Evolutionary conservation across 2,797 vertebrate species (phyloP).

Genomic region (Phataginus tricuspis): DNA sequence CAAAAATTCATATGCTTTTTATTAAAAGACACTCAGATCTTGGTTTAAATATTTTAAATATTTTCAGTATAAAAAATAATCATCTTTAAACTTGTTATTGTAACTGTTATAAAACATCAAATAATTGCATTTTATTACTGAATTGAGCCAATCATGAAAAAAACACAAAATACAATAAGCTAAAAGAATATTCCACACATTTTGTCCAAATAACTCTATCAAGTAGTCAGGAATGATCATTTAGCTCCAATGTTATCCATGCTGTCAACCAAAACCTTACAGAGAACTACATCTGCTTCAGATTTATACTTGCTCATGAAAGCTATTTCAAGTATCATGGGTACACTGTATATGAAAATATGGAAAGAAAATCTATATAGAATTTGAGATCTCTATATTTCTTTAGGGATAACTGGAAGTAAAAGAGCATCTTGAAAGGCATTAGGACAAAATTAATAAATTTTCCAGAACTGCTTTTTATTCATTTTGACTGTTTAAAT

Average conservation of each 20-base stretch:
- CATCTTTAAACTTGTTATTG: not conserved
- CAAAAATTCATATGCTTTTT: not conserved
- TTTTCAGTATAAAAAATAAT: not conserved
- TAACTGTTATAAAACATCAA: not conserved
- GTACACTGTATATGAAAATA: not conserved
- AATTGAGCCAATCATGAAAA: not conserved
- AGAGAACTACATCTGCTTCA: not conserved
- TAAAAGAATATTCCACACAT: not conserved
- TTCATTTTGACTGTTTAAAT: slow-evolving; percentile 55
- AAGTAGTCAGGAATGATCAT: not conserved
- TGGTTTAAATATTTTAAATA: slow-evolving; percentile 29
- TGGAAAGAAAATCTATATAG: slow-evolving; percentile 31
- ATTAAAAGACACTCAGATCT: not conserved
- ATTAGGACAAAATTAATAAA: slow-evolving; percentile 55
- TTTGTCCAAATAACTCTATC: not conserved
- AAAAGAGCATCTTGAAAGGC: slow-evolving; percentile 52
- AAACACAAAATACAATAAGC: not conserved
- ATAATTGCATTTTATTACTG: not conserved
- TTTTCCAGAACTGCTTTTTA: slow-evolving; percentile 52
- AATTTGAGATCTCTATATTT: slow-evolving; percentile 8
- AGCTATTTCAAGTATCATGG: slow-evolving; percentile 10
- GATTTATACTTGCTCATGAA: not conserved
- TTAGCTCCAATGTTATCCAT: not conserved
- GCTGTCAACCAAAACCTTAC: not conserved
- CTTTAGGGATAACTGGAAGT: slow-evolving; percentile 27